Evolutionary conservation across 1,140 invertebrate species (phyloP).

Genomic region (Mercenaria mercenaria): DNA sequence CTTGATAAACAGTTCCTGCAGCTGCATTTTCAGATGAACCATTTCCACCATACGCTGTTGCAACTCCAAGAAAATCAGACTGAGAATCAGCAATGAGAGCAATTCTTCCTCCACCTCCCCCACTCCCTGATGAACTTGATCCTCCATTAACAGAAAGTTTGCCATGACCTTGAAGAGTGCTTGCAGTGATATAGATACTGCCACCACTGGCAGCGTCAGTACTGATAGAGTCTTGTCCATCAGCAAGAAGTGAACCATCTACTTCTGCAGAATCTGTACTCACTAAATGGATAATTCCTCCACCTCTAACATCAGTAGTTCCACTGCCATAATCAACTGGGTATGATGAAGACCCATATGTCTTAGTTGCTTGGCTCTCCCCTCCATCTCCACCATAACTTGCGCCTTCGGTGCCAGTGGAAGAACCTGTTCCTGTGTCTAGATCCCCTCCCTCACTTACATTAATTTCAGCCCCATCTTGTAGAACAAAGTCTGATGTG

Average conservation of each 20-base stretch:
- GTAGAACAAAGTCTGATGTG: slow-evolving; percentile 64
- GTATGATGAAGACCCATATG: slow-evolving; percentile 69
- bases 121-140: slow-evolving; percentile 47
- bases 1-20: slow-evolving; percentile 74
- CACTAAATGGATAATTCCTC: slow-evolving; percentile 72
- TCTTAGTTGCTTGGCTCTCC: not conserved
- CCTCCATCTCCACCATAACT: slow-evolving; percentile 78
- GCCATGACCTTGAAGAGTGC: slow-evolving; percentile 74
- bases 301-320: slow-evolving; percentile 65
- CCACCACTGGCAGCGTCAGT: slow-evolving; percentile 76
- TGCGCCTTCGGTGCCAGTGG: slow-evolving; percentile 62
- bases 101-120: slow-evolving; percentile 77
- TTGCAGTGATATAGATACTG: slow-evolving; percentile 68
- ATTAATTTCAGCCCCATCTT: slow-evolving; percentile 71
- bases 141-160: slow-evolving; percentile 70
- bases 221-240: slow-evolving; percentile 55
- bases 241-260: slow-evolving; percentile 72
- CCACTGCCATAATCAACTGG: slow-evolving; percentile 75
- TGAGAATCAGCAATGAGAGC: slow-evolving; percentile 63
- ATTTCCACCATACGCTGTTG: slow-evolving; percentile 70
- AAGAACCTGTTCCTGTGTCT: slow-evolving; percentile 48
- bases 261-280: slow-evolving; percentile 41
- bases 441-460: slow-evolving; percentile 65
- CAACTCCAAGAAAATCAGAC: slow-evolving; percentile 67
- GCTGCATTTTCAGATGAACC: slow-evolving; percentile 69